phyloP scores from a whole-genome alignment of 2,888 invertebrate species.

The Amiota minor region DNA sequence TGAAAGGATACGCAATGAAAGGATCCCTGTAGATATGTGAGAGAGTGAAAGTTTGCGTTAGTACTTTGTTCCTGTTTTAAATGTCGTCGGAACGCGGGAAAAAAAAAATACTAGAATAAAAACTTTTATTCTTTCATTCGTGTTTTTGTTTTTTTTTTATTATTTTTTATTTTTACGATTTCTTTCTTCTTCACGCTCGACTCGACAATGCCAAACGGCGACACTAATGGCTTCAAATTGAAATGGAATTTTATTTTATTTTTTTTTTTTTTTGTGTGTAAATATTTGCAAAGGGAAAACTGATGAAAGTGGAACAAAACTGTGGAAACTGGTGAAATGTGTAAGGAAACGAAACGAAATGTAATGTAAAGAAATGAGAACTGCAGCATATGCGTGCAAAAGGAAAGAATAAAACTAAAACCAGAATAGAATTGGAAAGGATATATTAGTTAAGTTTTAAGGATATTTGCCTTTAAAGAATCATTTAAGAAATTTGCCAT shows the following conservation, averaged over 20 bases:
- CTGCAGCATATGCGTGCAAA: constrained; percentile 23
- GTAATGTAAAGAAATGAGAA: constrained; percentile 19
- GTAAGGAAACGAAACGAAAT: background rate
- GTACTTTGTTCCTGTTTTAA: constrained; percentile 44
- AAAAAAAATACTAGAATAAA: constrained; percentile 51
- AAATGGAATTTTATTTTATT: constrained; percentile 57
- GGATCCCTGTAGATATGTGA: constrained; percentile 39
- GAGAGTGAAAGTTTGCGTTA: constrained; percentile 48
- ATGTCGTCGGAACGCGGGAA: constrained; percentile 55
- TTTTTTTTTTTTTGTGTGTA: constrained; percentile 52
- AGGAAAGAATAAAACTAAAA: background rate
- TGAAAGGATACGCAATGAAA: constrained; percentile 20
- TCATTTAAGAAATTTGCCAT: background rate
- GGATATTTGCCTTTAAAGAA: constrained; percentile 12
- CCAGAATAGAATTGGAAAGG: too few relatives aligned
- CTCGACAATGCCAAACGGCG: constrained; percentile 45
- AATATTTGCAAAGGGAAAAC: constrained; percentile 45
- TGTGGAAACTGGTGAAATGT: constrained; percentile 23
- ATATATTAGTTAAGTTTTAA: constrained; percentile 8
- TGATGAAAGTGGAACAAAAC: background rate
- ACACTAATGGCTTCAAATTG: constrained; percentile 63
- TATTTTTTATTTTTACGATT: background rate
- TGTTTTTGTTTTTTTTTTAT: constrained; percentile 14
- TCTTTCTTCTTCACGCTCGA: background rate
- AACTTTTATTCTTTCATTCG: background rate